Evolutionary conservation across 2,113 vertebrate species (phyloP), one percentile per base, ranked within the genome.

Genomic region (Cromileptes altivelis): DNA sequence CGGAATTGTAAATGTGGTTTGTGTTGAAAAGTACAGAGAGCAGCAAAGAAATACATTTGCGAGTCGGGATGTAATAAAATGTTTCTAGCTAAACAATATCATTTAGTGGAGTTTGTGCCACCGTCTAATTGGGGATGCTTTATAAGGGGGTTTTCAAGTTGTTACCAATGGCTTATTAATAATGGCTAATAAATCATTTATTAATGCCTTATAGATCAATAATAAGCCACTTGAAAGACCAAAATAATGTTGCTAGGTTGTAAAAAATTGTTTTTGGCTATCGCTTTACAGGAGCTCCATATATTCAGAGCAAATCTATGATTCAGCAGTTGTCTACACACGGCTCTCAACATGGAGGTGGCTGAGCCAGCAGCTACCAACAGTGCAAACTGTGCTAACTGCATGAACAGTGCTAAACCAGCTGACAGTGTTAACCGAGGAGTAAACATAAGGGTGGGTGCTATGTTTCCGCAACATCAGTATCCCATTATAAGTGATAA

Each of bases 1-100:
- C 78, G 56, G 72, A 65, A 75, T 18, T 90, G 15, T 88, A 63
- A 80, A 74, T 86, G 85, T 68, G 75, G 61, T 72, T 78, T 75
- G 67, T 47, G 77, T 45, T 61, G 65, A 71, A 85, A 75, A 80
- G 56, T 25, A 78, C 63, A 84, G 40, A 62, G 45, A 60, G 70
- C n/a, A 49, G 18, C 23, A 64, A 47, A 73, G 62, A 65, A 80
- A 70, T 21, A 17, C 37, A 67, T 30, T 47, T 56, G 37, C 7
- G 33, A 67, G 56, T 19, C n/a, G 68, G 56, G 8, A 58, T 27
- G 42, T 17, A 18, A 6, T 42, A 27, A 21, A 6, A 18, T 23
- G 30, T 75, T 77, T 55, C 6, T 52, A 11, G n/a, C 33, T 15
- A 18, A 62, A 60, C 56, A 11, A 4, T 25, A 58, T 53, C 15